Evolutionary conservation across 2,888 invertebrate genomes (phyloP).

Genomic region (Mythimna impura): DNA sequence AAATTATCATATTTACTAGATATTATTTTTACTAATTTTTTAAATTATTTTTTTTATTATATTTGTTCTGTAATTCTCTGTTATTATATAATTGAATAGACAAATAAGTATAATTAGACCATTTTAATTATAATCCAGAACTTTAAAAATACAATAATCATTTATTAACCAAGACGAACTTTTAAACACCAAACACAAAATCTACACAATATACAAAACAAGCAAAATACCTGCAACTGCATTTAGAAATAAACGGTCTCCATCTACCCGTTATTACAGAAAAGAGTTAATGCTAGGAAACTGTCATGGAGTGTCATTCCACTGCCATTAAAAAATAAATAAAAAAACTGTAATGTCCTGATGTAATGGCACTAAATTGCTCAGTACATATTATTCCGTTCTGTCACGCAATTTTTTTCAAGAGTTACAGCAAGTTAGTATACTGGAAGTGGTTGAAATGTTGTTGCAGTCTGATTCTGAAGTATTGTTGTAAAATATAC

Average conservation of each 20-base stretch:
- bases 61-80: too few species aligned
- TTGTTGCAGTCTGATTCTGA: neutral
- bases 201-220: neutral
- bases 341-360: conserved; percentile 42
- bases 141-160: too few species aligned
- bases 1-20: too few species aligned
- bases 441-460: conserved; percentile 14
- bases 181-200: neutral
- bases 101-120: too few species aligned
- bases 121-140: neutral
- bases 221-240: conserved; percentile 2
- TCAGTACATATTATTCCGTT: conserved; percentile 52
- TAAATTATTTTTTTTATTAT: too few species aligned
- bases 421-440: conserved; percentile 12
- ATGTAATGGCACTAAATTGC: conserved; percentile 55
- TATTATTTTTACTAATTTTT: too few species aligned
- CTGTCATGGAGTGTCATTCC: conserved; percentile 49
- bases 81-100: too few species aligned
- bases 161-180: neutral
- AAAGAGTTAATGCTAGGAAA: conserved; percentile 40
- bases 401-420: conserved; percentile 51
- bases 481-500: neutral
- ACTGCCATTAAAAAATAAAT: conserved; percentile 40
- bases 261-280: conserved; percentile 23
- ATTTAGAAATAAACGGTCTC: conserved; percentile 42